Evolutionary conservation across 2,113 vertebrate genomes (phyloP).

Genomic region (Pogona vitticeps): DNA sequence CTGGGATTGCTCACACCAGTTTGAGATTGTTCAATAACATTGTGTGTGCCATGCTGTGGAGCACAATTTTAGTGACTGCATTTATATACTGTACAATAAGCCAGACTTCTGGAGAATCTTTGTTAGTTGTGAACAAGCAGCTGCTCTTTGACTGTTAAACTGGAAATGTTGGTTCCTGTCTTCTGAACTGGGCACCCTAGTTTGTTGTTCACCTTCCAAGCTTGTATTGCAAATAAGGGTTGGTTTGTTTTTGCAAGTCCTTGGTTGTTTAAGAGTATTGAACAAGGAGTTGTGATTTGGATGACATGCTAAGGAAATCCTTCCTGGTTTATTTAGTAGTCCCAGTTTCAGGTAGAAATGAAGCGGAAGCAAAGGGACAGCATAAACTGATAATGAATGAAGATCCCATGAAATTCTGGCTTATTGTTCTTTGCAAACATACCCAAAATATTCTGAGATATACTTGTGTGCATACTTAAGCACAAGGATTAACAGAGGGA

Average conservation of each 20-base stretch:
- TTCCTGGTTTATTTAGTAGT: not conserved
- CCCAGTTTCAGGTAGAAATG: not conserved
- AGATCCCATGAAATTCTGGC: not conserved
- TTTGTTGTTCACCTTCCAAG: not conserved
- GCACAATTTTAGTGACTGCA: not conserved
- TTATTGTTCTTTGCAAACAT: not conserved
- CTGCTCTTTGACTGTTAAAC: not conserved
- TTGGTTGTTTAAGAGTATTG: not conserved
- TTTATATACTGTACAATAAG: not conserved
- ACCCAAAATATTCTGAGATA: not conserved
- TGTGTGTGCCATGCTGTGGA: not conserved
- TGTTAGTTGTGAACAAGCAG: not conserved
- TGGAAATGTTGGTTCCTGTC: not conserved
- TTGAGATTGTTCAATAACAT: not conserved
- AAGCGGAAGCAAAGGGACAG: not conserved
- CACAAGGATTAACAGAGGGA: not conserved
- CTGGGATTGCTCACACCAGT: not conserved
- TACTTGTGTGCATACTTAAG: not conserved
- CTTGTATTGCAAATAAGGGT: not conserved
- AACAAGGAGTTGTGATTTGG: not conserved
- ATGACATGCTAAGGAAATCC: not conserved
- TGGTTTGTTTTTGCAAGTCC: not conserved
- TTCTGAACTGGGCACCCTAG: not conserved
- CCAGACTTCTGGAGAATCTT: not conserved
- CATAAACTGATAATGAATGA: not conserved